phyloP scores from a whole-genome alignment of 2,797 vertebrate genomes.

The Tapera naevia region DNA sequence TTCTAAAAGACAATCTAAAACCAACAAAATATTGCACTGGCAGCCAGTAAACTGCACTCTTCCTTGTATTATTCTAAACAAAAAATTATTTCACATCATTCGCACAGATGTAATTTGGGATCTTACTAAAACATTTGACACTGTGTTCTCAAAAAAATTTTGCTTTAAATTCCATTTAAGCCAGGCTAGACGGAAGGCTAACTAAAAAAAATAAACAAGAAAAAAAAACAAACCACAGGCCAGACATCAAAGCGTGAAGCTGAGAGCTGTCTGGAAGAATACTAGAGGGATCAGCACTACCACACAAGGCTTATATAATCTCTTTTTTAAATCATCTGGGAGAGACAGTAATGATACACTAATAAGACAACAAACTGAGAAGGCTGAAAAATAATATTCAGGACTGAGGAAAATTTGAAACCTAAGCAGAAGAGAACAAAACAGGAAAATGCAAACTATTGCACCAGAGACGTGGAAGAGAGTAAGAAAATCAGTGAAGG shows the following conservation, averaged over 20 bases:
- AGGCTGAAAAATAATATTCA: not conserved
- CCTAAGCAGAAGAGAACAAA: not conserved
- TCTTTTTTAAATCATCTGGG: conserved; percentile 39
- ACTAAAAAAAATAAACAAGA: not conserved
- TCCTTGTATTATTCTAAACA: not conserved
- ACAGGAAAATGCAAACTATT: not conserved
- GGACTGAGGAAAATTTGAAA: not conserved
- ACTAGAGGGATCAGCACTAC: not conserved
- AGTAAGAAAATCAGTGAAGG: not conserved
- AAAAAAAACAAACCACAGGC: not conserved
- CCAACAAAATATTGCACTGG: not conserved
- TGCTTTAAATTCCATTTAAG: not conserved
- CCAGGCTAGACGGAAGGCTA: not conserved
- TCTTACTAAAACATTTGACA: not conserved
- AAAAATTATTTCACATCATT: not conserved
- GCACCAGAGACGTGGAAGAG: not conserved
- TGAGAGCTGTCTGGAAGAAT: not conserved
- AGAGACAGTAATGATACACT: not conserved
- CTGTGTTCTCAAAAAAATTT: not conserved
- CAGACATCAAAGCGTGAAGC: conserved; percentile 20
- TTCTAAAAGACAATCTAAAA: not conserved
- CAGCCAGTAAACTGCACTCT: not conserved
- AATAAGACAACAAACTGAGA: conserved; percentile 6
- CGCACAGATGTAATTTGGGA: not conserved
- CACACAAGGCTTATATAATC: conserved; percentile 28